Base-by-base conservation (phyloP, 1,140 invertebrate genomes). In the Leptonema lineaticorne region DNA sequence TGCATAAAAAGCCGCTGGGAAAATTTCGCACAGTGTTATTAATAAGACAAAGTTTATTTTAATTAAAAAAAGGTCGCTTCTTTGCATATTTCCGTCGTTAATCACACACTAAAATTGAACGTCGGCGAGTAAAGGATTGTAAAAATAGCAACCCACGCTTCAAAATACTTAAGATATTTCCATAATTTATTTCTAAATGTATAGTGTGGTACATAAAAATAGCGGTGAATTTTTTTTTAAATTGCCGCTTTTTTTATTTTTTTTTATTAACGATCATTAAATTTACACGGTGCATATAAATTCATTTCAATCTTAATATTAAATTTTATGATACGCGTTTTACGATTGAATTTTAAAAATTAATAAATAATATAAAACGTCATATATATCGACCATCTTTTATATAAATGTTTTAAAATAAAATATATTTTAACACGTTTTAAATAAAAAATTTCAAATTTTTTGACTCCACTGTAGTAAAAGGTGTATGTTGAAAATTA, bases 31-130 rank as follows among this genome's bases (percentile, higher is more conserved):
- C n/a, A n/a, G n/a, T n/a, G n/a, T n/a, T n/a, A 28, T 62, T 18
- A 62, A 53, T 53, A 53, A 64, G 41, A 64, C 41, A 64, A 46
- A 62, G 59, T 62, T 62, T 27, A 41, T 45, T 27, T 64, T 64
- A 64, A 64, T 64, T 50, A 50, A 64, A 64, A 64, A 53, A 53
- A 7, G 50, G 45, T 20, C 3, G 30, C 3, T 37, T 9, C 45
- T 64, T 64, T 64, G 59, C 59, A 62, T 62, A 45, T 62, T 62
- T 28, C 2, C 20, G n/a, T 7, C 14, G n/a, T 58, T 37, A 8
- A 45, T 62, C 59, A 62, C 37, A 24, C 18, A 41, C 14, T 22
- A 26, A 28, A 24, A 56, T 22, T 56, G 7, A 4, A 26, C 56
- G 2, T n/a, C n/a, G n/a, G n/a, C n/a, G n/a, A 41, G 37, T 41